These are phyloP conservation scores for Parauchenoglanis punctatus DNA, from an alignment of 2,797 vertebrate genomes.

Conservation along the genomic window DNA sequence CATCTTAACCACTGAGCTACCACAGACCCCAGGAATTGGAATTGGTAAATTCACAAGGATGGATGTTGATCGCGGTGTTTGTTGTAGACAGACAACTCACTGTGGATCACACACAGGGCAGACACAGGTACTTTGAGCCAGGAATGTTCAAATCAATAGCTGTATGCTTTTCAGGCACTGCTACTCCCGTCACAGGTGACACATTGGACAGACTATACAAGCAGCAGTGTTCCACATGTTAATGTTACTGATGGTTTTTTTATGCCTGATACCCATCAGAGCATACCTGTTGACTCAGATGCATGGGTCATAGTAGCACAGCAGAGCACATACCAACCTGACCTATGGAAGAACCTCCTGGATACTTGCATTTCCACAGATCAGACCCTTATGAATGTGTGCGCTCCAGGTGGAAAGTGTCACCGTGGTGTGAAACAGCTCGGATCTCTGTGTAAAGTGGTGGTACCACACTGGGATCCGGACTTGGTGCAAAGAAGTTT, in stretches of 20 bases:
- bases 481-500: background rate
- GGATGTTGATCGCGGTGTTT: background rate
- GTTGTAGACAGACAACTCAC: background rate
- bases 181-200: background rate
- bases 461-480: background rate
- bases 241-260: background rate
- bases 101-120: background rate
- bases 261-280: background rate
- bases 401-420: background rate
- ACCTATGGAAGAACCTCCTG: background rate
- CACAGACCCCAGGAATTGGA: too few species aligned
- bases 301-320: background rate
- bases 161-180: background rate
- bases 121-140: background rate
- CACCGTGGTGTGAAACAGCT: background rate
- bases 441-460: background rate
- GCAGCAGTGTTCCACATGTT: background rate
- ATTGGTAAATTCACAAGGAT: background rate
- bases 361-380: background rate
- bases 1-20: too few species aligned
- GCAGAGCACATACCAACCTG: background rate
- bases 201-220: background rate
- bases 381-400: background rate
- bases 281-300: background rate
- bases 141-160: background rate